phyloP scores from a whole-genome alignment of 1,140 invertebrate species.

The Neoseiulus cucumeris region DNA sequence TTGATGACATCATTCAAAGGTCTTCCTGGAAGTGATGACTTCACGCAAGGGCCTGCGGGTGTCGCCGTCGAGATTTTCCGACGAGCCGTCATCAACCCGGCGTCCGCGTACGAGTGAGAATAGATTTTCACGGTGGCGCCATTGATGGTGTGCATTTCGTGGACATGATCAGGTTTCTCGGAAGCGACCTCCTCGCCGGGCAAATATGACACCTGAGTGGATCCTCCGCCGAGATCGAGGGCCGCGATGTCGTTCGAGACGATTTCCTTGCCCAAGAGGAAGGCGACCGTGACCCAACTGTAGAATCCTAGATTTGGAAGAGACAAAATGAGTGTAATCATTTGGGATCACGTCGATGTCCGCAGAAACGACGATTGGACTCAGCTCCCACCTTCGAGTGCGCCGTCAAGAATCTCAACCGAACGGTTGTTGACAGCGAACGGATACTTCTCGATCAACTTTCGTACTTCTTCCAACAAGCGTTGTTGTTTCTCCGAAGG shows the following conservation, averaged over 20 bases:
- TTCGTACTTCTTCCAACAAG: constrained; percentile 42
- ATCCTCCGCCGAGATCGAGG: constrained; percentile 81
- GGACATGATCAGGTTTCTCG: no score
- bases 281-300: constrained; percentile 83
- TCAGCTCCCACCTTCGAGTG: constrained; percentile 46
- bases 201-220: constrained; percentile 70
- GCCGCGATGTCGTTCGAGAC: no score
- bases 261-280: no score
- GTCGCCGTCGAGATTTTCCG: neutral
- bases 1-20: neutral
- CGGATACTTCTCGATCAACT: constrained; percentile 40
- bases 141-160: no score
- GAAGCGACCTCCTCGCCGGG: constrained; percentile 33
- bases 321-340: neutral
- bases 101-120: no score
- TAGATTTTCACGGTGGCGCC: no score
- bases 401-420: constrained; percentile 77
- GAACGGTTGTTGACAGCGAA: constrained; percentile 48
- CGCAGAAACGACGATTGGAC: no score
- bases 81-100: no score
- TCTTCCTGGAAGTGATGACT: no score
- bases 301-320: constrained; percentile 39
- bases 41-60: constrained; percentile 16
- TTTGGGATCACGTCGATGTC: no score
- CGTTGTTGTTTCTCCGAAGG: constrained; percentile 49